Evolutionary conservation across 1,140 invertebrate species (phyloP).

Genomic region (Ostrea denselamellosa): DNA sequence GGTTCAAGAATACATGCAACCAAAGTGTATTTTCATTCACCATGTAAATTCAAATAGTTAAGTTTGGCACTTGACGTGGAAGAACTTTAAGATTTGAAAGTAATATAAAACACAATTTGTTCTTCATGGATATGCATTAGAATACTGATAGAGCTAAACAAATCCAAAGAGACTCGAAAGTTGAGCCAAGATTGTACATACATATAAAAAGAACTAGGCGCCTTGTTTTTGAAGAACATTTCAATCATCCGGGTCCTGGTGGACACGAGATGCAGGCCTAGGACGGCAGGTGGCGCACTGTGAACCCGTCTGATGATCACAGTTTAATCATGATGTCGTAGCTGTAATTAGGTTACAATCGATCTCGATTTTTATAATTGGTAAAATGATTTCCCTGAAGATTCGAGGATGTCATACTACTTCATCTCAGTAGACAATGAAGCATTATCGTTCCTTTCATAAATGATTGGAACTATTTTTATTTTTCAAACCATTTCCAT

Average conservation of each 20-base stretch:
- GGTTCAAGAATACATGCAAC: background rate
- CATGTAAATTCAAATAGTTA: background rate
- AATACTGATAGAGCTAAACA: too few species aligned
- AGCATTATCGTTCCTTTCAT: conserved; percentile 46
- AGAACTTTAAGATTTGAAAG: background rate
- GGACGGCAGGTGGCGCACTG: conserved; percentile 49
- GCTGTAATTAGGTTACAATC: conserved; percentile 54
- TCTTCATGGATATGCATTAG: background rate
- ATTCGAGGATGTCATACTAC: conserved; percentile 28
- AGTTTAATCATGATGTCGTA: conserved; percentile 57
- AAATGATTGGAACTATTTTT: conserved; percentile 36
- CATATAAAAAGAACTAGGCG: conserved; percentile 23
- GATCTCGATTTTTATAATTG: conserved; percentile 50
- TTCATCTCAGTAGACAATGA: conserved; percentile 42
- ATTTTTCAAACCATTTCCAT: conserved; percentile 31
- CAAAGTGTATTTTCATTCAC: background rate
- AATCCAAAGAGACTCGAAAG: background rate
- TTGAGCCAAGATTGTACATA: background rate
- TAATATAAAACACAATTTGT: background rate
- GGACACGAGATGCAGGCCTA: conserved; percentile 48
- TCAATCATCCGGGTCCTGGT: conserved; percentile 42
- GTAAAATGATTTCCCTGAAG: conserved; percentile 52
- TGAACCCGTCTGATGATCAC: conserved; percentile 48
- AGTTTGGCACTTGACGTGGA: background rate
- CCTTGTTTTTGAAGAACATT: conserved; percentile 44